phyloP scores from a whole-genome alignment of 2,797 vertebrate genomes.

The Hemitrygon akajei region DNA sequence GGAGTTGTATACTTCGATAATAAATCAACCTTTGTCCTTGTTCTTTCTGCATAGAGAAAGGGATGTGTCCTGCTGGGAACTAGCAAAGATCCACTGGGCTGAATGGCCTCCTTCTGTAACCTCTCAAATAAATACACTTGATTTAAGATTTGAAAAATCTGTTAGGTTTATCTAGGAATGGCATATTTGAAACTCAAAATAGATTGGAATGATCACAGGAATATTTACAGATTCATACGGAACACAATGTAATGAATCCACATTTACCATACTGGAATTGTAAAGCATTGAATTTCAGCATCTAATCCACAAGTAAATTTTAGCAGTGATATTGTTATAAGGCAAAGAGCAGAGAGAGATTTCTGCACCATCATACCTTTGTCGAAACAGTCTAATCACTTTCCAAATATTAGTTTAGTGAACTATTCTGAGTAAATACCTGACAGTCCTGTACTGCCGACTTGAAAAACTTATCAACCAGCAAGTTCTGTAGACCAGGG shows the following conservation, averaged over 20 bases:
- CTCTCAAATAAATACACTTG: too few relatives aligned
- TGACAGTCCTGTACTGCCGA: conserved; percentile 80
- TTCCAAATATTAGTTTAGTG: not conserved
- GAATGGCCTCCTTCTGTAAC: too few relatives aligned
- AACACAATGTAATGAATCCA: not conserved
- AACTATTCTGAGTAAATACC: conserved; percentile 54
- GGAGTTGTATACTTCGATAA: too few relatives aligned
- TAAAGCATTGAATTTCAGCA: not conserved
- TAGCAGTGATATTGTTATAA: not conserved
- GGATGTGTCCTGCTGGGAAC: too few relatives aligned
- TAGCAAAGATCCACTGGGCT: too few relatives aligned
- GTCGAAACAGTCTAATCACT: not conserved
- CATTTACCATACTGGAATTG: not conserved
- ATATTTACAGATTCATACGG: not conserved
- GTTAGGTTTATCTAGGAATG: not conserved
- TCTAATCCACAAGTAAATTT: not conserved
- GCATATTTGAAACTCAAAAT: not conserved
- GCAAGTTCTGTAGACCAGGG: conserved; percentile 74
- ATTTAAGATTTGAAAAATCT: not conserved
- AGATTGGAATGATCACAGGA: not conserved
- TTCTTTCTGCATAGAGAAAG: too few relatives aligned
- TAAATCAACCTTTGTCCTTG: too few relatives aligned
- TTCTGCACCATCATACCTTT: not conserved
- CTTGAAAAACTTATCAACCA: conserved; percentile 84
- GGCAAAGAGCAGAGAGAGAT: not conserved